Base-by-base conservation (phyloP, 2,113 vertebrate species). In the Nymphicus hollandicus region DNA sequence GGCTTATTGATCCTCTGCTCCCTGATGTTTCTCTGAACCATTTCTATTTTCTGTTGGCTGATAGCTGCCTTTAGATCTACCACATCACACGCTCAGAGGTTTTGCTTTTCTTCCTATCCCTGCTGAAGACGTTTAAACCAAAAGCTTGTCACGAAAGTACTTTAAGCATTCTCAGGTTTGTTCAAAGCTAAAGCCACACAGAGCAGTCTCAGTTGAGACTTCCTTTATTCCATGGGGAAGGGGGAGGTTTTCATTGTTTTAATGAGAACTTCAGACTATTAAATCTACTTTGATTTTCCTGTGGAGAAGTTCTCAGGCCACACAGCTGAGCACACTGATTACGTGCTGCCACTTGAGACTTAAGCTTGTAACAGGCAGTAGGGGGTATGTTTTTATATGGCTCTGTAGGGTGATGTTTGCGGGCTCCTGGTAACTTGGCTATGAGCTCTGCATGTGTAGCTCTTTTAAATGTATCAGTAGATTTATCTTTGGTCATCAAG, bases 211-310 rank as follows among this genome's bases (percentile, higher is more conserved):
- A 3, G 43, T 17, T 1, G 1, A 95, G 65, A 35, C 8, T 7
- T 18, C 52, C 65, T 71, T 91, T 90, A 68, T 33, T 18, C 41
- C 23, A 0, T 17, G 24, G 68, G n/a, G 24, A 64, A 11, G 22
- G 22, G 22, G 60, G 55, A 63, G 43, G 10, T 72, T 86, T 88
- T 80, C 28, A 16, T 53, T 86, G 37, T 49, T 93, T 49, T 77
- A 69, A 39, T 85, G 68, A 86, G 56, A 50, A 39, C 29, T 93
- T 95, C 33, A 65, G 25, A 20, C 64, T 83, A 41, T 88, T 93
- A 88, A 79, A 96, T 43, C 14, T 4, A 3, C 58, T 94, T 78
- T 29, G 74, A 41, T 91, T 95, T 91, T 95, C 83, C 53, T 78
- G 35, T 69, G 79, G 64, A 84, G 88, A 52, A 37, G 58, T 70